Percentiles rank a stretch among this genome's conserved stretches.
Conservation (phyloP, 2,888 invertebrate species). For the Gordius sp. region DNA sequence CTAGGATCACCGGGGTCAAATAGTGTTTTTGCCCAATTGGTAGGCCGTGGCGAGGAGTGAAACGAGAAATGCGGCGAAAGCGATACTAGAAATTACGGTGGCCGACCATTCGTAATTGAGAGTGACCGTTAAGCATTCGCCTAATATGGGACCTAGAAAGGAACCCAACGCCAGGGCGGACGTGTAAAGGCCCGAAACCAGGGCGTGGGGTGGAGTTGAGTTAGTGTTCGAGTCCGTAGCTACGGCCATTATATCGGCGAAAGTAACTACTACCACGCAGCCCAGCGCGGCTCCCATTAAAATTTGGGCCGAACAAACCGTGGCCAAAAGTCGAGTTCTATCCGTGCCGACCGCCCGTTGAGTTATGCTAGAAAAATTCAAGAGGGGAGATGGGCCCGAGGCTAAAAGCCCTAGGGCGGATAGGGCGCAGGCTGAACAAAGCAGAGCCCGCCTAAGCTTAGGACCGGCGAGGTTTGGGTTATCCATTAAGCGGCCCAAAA, state of each 20-base stretch:
- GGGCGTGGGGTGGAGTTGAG: not conserved
- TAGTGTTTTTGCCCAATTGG: no score
- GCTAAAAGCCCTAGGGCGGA: not conserved
- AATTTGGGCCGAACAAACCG: not conserved
- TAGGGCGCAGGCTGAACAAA: no score
- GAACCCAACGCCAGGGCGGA: not conserved
- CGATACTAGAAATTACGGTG: not conserved
- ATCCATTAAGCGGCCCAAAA: not conserved
- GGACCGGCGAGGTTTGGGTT: no score
- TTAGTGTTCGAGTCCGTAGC: no score
- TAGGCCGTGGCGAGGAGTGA: conserved; percentile 4
- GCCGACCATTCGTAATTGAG: not conserved
- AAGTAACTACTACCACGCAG: not conserved
- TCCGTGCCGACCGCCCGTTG: no score
- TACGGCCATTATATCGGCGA: conserved; percentile 3
- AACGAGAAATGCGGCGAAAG: not conserved
- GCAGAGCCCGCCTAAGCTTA: no score
- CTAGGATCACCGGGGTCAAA: no score
- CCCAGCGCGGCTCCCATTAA: not conserved
- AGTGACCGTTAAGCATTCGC: no score
- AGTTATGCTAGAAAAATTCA: no score
- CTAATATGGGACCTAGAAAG: conserved; percentile 1
- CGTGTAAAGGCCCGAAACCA: not conserved
- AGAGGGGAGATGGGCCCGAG: conserved; percentile 1
- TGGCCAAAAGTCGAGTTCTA: not conserved